phyloP scores from a whole-genome alignment of 2,113 vertebrate genomes.

The Pteronura brasiliensis region DNA sequence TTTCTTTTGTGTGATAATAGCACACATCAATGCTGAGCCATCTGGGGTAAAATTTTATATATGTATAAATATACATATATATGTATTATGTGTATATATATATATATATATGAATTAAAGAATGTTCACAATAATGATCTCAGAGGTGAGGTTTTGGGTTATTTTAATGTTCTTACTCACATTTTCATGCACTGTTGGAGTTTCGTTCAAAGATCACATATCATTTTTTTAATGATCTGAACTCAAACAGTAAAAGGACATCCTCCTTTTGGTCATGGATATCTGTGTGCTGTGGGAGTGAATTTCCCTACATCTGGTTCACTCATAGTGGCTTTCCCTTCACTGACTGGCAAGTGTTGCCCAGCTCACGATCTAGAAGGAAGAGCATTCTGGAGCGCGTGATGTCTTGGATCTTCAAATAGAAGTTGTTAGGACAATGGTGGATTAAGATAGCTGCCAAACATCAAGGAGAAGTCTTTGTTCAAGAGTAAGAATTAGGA shows the following conservation, averaged over 20 bases:
- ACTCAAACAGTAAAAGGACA: neutral
- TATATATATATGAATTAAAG: neutral
- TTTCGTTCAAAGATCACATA: neutral
- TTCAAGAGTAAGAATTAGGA: constrained; percentile 22
- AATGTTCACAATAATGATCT: neutral
- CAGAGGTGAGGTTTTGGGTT: neutral
- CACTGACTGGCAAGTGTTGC: neutral
- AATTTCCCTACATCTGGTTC: neutral
- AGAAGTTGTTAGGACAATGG: neutral
- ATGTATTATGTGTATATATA: too few species aligned
- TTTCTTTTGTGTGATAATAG: neutral
- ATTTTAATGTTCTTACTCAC: neutral
- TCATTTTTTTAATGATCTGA: neutral
- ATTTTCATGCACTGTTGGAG: neutral
- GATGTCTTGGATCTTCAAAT: neutral
- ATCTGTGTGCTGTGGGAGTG: neutral
- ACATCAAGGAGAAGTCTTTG: neutral
- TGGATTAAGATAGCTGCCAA: neutral
- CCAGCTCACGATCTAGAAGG: neutral
- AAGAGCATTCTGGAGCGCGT: neutral
- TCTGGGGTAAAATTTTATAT: neutral
- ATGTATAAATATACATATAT: too few species aligned
- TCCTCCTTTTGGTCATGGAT: neutral
- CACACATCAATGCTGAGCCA: neutral
- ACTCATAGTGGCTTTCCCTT: neutral